Evolutionary conservation across 2,113 vertebrate species (phyloP).

Genomic region (Piliocolobus tephrosceles): DNA sequence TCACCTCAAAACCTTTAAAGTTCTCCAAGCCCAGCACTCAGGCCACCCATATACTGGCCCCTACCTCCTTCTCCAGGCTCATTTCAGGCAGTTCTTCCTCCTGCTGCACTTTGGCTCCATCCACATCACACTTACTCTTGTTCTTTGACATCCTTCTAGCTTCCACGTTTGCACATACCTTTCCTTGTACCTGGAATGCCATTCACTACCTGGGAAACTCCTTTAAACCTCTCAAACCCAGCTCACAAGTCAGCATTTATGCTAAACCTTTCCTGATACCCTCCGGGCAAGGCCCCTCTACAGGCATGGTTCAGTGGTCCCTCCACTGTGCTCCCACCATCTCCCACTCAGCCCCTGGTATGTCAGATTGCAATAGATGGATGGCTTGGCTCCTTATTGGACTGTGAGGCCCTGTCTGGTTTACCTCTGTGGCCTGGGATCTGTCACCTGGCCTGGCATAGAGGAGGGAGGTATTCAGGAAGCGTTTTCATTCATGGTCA

Average conservation of each 20-base stretch:
- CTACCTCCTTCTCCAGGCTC: background rate
- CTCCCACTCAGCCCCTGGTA: background rate
- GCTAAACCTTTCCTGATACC: background rate
- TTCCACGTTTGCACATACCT: background rate
- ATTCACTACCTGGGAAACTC: background rate
- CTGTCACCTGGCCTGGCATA: background rate
- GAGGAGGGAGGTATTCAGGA: background rate
- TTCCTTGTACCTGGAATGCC: background rate
- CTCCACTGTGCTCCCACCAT: background rate
- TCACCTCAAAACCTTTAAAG: background rate
- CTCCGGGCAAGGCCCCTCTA: background rate
- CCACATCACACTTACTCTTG: background rate
- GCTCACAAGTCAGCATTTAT: background rate
- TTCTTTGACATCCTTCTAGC: background rate
- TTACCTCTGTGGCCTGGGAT: background rate
- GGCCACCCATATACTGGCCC: background rate
- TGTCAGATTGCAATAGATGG: background rate
- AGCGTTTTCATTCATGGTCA: background rate
- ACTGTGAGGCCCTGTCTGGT: background rate
- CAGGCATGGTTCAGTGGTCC: background rate
- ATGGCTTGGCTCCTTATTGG: background rate
- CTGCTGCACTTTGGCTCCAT: background rate
- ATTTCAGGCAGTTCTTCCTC: background rate
- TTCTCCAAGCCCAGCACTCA: background rate
- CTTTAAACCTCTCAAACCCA: background rate